Evolutionary conservation across 2,113 vertebrate species (phyloP), one percentile per base, ranked within the genome.

Genomic region (Pelecanoides urinatrix): DNA sequence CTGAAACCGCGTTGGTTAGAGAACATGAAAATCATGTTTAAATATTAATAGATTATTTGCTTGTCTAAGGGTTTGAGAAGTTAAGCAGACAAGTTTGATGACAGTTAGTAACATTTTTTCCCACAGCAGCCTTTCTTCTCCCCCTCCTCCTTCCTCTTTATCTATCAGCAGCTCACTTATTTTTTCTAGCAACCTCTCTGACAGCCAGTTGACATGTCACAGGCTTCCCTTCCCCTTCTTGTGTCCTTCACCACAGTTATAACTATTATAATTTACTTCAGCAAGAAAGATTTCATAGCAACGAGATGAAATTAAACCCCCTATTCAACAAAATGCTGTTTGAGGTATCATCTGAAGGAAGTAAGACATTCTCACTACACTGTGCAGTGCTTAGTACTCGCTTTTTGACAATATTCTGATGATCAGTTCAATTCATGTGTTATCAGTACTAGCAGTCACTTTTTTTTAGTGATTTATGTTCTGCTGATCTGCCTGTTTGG

Each of bases 41-140:
- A 92, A 77, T 80, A 77, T 86, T 55, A 74, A 22, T 90, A 62
- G 38, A 16, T 90, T 47, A 85, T 68, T 93, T 96, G 55, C 52
- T 36, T 73, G 66, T 88, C 62, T 74, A 50, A 80, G 38, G 21
- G 26, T 55, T 79, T 94, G 82, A 74, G 68, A 94, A 91, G 38
- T 84, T 86, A 88, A 91, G 44, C 68, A 92, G 72, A 38, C 88
- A 94, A 84, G 88, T 93, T 77, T 83, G 78, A 63, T 95, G 85
- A 88, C 88, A 90, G 82, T 87, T 91, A 68, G 45, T 92, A 86
- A 81, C 78, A 72, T 86, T 91, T 97, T 95, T 96, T 94, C 94
- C 94, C 93, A 95, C 78, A 93, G 81, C 73, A 93, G 70, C 58
- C 62, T 82, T 92, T 91, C 81, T 91, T 93, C 53, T 90, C 17